phyloP scores from a whole-genome alignment of 1,140 invertebrate species.

The Sminthurinus signatus region DNA sequence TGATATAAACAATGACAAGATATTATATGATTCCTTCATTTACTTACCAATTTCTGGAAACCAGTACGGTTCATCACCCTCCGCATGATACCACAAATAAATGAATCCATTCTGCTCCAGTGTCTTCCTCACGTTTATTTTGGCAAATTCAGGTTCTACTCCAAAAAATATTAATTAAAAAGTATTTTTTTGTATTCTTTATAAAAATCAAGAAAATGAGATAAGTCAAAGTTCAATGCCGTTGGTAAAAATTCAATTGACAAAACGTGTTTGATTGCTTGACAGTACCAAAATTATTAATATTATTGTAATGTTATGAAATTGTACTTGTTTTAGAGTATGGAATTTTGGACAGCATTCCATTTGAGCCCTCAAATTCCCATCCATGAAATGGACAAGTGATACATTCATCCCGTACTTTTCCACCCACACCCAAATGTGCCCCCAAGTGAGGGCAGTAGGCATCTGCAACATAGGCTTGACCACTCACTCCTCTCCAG shows the following conservation, averaged over 20 bases:
- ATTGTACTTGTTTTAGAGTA: slow-evolving; percentile 44
- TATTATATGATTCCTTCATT: too few relatives aligned
- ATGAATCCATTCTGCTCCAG: slow-evolving; percentile 65
- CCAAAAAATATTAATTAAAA: neutral
- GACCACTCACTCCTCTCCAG: slow-evolving; percentile 48
- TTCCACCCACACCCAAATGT: slow-evolving; percentile 52
- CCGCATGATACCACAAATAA: slow-evolving; percentile 78
- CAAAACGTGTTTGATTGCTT: too few relatives aligned
- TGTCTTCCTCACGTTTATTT: slow-evolving; percentile 58
- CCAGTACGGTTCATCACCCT: slow-evolving; percentile 64
- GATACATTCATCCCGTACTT: slow-evolving; percentile 51
- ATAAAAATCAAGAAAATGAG: too few relatives aligned
- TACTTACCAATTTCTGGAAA: slow-evolving; percentile 53
- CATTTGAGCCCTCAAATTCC: slow-evolving; percentile 53
- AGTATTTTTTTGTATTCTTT: too few relatives aligned
- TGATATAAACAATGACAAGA: too few relatives aligned
- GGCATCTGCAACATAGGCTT: slow-evolving; percentile 51
- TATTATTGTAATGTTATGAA: neutral
- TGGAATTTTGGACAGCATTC: slow-evolving; percentile 51
- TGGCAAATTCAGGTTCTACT: slow-evolving; percentile 55
- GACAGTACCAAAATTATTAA: too few relatives aligned
- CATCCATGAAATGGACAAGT: slow-evolving; percentile 60
- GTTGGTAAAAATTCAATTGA: too few relatives aligned
- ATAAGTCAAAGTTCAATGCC: too few relatives aligned
- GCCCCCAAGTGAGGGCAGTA: slow-evolving; percentile 59